Percentiles rank a stretch among this genome's conserved stretches.
Evolutionary conservation across 2,113 vertebrate species (phyloP).

Genomic region (Ochotona princeps): DNA sequence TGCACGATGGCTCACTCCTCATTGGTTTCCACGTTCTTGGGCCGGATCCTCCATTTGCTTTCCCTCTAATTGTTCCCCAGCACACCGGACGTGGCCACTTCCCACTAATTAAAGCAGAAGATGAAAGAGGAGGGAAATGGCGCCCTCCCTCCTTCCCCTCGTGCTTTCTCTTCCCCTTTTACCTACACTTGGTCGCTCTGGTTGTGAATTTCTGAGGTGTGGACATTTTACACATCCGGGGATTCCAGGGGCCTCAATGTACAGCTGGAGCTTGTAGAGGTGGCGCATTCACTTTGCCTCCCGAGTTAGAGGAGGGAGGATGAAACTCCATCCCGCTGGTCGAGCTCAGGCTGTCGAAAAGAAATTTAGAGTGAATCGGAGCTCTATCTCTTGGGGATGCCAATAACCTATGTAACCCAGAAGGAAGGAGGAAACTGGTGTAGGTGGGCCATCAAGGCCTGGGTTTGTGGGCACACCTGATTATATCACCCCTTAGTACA

Average conservation of each 20-base stretch:
- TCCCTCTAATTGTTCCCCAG: neutral
- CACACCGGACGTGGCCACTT: neutral
- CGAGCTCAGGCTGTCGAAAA: neutral
- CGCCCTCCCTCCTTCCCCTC: neutral
- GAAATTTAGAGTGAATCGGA: neutral
- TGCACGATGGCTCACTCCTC: neutral
- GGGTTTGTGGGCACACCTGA: neutral
- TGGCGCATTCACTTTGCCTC: neutral
- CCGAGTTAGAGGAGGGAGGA: neutral
- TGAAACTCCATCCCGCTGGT: neutral
- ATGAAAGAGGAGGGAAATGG: neutral
- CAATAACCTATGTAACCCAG: neutral
- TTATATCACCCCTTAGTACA: neutral
- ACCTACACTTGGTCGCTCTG: neutral
- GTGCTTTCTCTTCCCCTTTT: neutral
- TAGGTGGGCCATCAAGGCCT: neutral
- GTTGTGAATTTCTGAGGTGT: neutral
- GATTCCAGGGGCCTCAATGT: neutral
- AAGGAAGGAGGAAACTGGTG: neutral
- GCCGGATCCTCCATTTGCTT: neutral
- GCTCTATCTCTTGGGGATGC: neutral
- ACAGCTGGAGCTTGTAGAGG: accelerated
- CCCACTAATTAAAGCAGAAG: neutral
- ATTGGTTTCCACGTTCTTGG: neutral
- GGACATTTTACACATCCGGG: neutral